Percentiles rank a stretch among this genome's conserved stretches.
These are phyloP conservation scores for Scomber japonicus DNA, from an alignment of 2,113 vertebrate genomes.

Conservation along the genomic window DNA sequence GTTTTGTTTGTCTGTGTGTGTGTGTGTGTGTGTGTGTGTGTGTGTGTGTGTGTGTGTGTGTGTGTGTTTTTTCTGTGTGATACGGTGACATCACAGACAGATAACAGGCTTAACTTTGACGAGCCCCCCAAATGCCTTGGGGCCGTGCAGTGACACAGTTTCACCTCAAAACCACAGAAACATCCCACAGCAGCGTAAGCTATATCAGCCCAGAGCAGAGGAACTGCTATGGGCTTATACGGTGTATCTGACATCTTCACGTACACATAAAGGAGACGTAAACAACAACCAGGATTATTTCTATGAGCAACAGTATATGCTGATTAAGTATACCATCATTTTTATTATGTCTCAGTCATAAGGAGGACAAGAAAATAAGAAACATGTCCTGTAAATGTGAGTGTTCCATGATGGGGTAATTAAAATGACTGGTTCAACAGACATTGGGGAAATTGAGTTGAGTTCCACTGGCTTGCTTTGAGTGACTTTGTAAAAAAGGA, in stretches of 20 bases:
- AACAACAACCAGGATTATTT: neutral
- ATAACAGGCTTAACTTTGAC: constrained; percentile 70
- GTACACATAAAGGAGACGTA: constrained; percentile 9
- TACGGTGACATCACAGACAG: constrained; percentile 57
- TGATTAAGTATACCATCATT: too few relatives aligned
- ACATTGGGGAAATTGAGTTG: too few relatives aligned
- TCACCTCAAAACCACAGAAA: constrained; percentile 60
- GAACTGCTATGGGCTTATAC: constrained; percentile 30
- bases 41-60: constrained; percentile 8
- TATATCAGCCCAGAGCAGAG: constrained; percentile 30
- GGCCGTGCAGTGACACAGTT: constrained; percentile 64
- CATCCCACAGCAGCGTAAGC: constrained; percentile 41
- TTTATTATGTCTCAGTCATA: too few relatives aligned
- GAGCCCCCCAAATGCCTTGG: constrained; percentile 34
- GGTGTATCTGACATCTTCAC: constrained; percentile 35
- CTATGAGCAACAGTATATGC: too few relatives aligned
- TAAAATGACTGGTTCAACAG: too few relatives aligned
- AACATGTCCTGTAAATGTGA: too few relatives aligned
- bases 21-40: constrained; percentile 11
- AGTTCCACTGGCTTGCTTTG: too few relatives aligned
- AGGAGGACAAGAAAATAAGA: too few relatives aligned
- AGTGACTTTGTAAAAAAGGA: too few relatives aligned
- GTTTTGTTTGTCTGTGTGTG: constrained; percentile 31
- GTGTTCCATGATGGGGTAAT: too few relatives aligned
- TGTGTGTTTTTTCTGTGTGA: neutral